A percentile compares a stretch with the other conserved stretches of the same genome.
Conservation (phyloP, 2,113 vertebrate species). For the Hassar affinis region DNA sequence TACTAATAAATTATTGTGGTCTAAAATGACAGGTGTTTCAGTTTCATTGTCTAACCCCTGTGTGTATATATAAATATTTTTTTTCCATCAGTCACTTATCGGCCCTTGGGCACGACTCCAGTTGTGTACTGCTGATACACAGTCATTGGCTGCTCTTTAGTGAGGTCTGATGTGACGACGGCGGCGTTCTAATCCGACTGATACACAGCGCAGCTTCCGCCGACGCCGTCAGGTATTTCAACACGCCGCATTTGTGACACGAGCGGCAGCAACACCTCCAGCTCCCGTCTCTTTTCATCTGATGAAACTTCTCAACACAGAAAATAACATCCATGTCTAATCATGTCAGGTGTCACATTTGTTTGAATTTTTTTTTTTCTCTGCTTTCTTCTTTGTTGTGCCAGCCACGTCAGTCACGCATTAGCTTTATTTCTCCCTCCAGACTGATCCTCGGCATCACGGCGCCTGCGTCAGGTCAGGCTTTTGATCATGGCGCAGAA, state of each 20-base stretch:
- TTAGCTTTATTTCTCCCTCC: background rate
- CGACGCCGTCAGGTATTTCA: slow-evolving; percentile 7
- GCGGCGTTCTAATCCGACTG: background rate
- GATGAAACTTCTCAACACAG: slow-evolving; percentile 23
- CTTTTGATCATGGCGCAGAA: slow-evolving; percentile 38
- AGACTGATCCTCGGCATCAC: background rate
- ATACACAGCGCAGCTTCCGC: background rate
- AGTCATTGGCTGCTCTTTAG: background rate
- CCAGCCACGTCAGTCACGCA: background rate
- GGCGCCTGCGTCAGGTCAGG: slow-evolving; percentile 17
- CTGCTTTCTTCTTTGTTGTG: slow-evolving; percentile 5
- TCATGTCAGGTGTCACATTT: slow-evolving; percentile 47
- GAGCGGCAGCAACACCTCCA: background rate
- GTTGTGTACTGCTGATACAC: no score
- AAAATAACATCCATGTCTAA: slow-evolving; percentile 35
- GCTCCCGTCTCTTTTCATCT: background rate
- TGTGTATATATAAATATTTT: no score
- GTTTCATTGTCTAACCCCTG: no score
- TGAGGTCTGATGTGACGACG: background rate
- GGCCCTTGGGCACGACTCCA: no score
- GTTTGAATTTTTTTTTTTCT: slow-evolving; percentile 18
- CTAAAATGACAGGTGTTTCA: no score
- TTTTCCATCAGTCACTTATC: no score
- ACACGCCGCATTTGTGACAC: background rate
- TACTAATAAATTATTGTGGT: no score